Conservation (phyloP, 2,797 vertebrate genomes). For the Melanotaenia parkinsoni region DNA sequence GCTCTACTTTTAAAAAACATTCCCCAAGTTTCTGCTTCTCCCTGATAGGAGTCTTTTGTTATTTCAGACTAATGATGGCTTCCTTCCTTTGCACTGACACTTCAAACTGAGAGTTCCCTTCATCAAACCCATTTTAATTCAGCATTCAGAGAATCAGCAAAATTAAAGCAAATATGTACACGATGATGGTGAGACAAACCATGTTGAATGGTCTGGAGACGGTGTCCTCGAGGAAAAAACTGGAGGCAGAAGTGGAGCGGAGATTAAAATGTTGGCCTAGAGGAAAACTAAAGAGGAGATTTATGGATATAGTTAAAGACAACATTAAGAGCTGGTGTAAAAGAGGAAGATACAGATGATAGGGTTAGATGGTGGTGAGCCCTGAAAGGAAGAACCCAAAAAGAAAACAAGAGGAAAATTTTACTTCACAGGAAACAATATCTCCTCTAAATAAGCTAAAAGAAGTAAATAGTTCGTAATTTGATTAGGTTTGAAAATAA, state of each 20-base stretch:
- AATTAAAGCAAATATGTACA: not conserved
- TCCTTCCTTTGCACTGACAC: not conserved
- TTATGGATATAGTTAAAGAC: too few relatives aligned
- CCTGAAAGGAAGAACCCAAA: not conserved
- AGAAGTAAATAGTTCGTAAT: not conserved
- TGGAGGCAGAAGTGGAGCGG: too few relatives aligned
- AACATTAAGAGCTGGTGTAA: too few relatives aligned
- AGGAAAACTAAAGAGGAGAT: too few relatives aligned
- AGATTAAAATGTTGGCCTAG: too few relatives aligned
- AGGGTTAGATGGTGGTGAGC: not conserved
- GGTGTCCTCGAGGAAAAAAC: too few relatives aligned
- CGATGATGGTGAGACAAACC: not conserved
- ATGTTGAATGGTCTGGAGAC: not conserved
- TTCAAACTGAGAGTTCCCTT: not conserved
- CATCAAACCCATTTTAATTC: not conserved
- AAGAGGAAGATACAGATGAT: too few relatives aligned
- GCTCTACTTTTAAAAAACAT: not conserved
- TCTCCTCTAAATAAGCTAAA: not conserved
- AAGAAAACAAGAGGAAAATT: not conserved
- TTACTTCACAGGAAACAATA: not conserved
- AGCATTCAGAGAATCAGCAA: not conserved
- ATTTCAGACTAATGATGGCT: not conserved
- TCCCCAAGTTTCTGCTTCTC: not conserved
- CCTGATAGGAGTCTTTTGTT: not conserved
- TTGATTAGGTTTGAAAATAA: not conserved